These are phyloP conservation scores for Protonibea diacanthus DNA, from an alignment of 2,797 vertebrate species.

Conservation along the genomic window DNA sequence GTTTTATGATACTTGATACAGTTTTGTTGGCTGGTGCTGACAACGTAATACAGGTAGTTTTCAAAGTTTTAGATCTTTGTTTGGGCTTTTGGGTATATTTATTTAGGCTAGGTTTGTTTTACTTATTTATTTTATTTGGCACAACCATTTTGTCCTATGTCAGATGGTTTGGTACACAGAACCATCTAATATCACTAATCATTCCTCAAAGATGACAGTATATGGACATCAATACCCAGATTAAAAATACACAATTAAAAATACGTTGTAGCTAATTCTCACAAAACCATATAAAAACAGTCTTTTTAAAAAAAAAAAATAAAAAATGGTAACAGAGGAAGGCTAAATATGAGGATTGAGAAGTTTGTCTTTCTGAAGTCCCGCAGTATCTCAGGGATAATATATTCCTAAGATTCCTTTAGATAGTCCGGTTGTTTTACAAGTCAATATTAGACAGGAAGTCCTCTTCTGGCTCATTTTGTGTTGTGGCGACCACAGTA, in stretches of 20 bases:
- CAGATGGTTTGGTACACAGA: too few relatives aligned
- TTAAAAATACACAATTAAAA: not conserved
- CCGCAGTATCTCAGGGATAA: not conserved
- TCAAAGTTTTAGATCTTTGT: too few relatives aligned
- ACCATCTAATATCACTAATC: not conserved
- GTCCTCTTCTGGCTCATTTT: conserved; percentile 81
- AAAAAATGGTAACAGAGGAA: not conserved
- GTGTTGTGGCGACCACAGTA: not conserved
- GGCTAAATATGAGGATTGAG: not conserved
- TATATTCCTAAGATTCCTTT: not conserved
- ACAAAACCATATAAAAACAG: not conserved
- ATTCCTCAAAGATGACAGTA: not conserved
- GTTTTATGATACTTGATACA: too few relatives aligned
- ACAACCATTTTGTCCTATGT: too few relatives aligned
- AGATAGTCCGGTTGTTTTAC: conserved; percentile 48
- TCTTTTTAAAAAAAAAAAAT: too few relatives aligned
- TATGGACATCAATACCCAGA: not conserved
- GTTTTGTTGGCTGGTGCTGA: too few relatives aligned
- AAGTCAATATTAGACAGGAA: conserved; percentile 89
- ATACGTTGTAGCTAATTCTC: not conserved
- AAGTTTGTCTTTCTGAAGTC: not conserved
- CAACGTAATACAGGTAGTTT: too few relatives aligned
- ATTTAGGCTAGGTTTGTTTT: too few relatives aligned
- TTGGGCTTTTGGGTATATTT: too few relatives aligned
- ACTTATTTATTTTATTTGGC: too few relatives aligned